Conservation (phyloP, 2,888 invertebrate genomes). For the Amblyjoppa fuscipennis region DNA sequence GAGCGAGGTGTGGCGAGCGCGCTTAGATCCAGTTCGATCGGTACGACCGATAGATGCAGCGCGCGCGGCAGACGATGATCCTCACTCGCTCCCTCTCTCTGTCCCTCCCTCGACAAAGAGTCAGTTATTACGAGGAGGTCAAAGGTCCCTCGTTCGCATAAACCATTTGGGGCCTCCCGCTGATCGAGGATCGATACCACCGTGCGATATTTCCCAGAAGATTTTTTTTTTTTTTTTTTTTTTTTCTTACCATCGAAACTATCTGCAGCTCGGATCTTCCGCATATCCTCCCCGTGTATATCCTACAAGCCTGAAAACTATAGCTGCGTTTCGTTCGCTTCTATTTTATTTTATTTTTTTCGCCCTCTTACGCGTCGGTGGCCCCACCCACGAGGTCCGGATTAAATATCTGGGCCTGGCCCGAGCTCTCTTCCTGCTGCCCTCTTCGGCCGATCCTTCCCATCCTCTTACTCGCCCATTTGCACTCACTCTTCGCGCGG, state of each 20-base stretch:
- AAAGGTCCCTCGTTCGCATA: conserved; percentile 84
- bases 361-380: conserved; percentile 57
- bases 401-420: conserved; percentile 79
- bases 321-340: conserved; percentile 10
- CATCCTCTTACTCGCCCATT: conserved; percentile 56
- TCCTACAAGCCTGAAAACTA: conserved; percentile 2
- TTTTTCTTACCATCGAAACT: conserved; percentile 75
- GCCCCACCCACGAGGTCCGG: conserved; percentile 80
- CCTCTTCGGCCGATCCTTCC: conserved; percentile 3
- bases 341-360: conserved; percentile 6
- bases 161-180: conserved; percentile 81
- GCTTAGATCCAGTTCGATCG: conserved; percentile 72
- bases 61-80: conserved; percentile 78
- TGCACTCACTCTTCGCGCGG: conserved; percentile 60
- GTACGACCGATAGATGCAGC: conserved; percentile 71
- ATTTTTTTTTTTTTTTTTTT: conserved; percentile 39
- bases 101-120: conserved; percentile 43
- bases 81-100: conserved; percentile 72
- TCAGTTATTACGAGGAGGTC: conserved; percentile 83
- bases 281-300: conserved; percentile 70
- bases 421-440: conserved; percentile 51
- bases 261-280: conserved; percentile 79
- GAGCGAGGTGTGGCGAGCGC: conserved; percentile 26
- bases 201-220: conserved; percentile 83
- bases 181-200: conserved; percentile 83